Conservation (phyloP, 2,797 vertebrate species). For the Apogon hyalosoma region DNA sequence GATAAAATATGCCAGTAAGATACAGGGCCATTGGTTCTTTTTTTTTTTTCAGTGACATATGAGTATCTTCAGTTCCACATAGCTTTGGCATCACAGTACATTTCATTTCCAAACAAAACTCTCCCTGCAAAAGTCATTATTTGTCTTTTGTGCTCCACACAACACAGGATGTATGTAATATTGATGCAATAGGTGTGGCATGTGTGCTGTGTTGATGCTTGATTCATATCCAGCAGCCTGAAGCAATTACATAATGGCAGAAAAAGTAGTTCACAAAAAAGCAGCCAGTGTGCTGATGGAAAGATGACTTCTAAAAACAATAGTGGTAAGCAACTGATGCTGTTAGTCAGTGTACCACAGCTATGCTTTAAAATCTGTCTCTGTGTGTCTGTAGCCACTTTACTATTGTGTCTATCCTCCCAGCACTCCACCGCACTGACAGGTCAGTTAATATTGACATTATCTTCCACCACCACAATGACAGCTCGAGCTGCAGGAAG, state of each 20-base stretch:
- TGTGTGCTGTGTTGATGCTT: slow-evolving; percentile 18
- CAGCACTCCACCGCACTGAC: slow-evolving; percentile 60
- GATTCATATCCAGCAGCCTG: slow-evolving; percentile 48
- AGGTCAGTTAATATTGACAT: slow-evolving; percentile 82
- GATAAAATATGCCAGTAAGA: too few relatives aligned
- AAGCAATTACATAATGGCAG: slow-evolving; percentile 39
- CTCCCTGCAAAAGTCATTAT: slow-evolving; percentile 10
- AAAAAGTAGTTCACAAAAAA: slow-evolving; percentile 31
- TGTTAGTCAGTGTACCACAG: slow-evolving; percentile 46
- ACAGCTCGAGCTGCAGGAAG: slow-evolving; percentile 74
- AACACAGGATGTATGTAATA: slow-evolving; percentile 9
- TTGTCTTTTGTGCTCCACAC: slow-evolving; percentile 11
- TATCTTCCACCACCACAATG: slow-evolving; percentile 64
- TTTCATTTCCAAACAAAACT: neutral
- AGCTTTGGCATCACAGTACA: slow-evolving; percentile 1
- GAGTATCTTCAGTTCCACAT: neutral
- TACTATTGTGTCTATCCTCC: slow-evolving; percentile 50
- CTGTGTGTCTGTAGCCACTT: slow-evolving; percentile 45
- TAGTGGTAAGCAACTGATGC: slow-evolving; percentile 49
- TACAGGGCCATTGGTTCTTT: too few relatives aligned
- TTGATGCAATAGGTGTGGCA: slow-evolving; percentile 44
- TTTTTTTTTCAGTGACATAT: neutral
- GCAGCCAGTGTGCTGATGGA: slow-evolving; percentile 10
- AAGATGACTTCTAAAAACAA: slow-evolving; percentile 35
- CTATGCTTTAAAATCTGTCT: slow-evolving; percentile 39